Conservation (phyloP, 2,113 vertebrate species). For the Platichthys stellatus region DNA sequence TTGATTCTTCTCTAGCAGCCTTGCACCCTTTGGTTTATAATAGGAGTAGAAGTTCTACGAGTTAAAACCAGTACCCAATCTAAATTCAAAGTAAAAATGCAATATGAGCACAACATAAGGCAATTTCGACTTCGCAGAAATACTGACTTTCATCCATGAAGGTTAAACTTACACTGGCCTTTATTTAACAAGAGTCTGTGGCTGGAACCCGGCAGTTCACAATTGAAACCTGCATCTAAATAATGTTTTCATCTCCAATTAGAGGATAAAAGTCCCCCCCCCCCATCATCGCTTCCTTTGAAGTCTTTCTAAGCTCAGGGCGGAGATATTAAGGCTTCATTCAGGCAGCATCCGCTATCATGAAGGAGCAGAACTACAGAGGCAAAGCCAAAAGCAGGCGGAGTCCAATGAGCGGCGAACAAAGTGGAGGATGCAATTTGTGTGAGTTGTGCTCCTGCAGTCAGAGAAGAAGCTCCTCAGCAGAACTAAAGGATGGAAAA, state of each 20-base stretch:
- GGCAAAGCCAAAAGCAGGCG: constrained; percentile 57
- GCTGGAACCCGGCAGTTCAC: constrained; percentile 1
- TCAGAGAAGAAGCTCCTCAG: constrained; percentile 18
- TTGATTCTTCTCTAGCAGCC: too few species aligned
- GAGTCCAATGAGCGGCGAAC: constrained; percentile 50
- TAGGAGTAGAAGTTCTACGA: too few species aligned
- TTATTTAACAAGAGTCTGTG: constrained; percentile 7
- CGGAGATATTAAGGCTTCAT: constrained; percentile 37
- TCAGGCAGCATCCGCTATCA: constrained; percentile 73
- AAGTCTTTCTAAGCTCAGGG: constrained; percentile 59
- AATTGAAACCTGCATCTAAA: constrained; percentile 58
- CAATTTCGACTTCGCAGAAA: neutral
- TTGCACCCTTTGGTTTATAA: too few species aligned
- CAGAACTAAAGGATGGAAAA: constrained; percentile 66
- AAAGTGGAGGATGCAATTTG: constrained; percentile 77
- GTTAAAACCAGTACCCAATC: neutral
- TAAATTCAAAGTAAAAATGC: neutral
- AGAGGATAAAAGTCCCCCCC: constrained; percentile 59
- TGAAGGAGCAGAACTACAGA: constrained; percentile 56
- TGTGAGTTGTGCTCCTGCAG: constrained; percentile 51
- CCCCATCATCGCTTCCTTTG: constrained; percentile 53
- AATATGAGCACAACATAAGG: neutral
- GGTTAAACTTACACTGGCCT: constrained; percentile 5
- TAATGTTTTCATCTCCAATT: constrained; percentile 62
- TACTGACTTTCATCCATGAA: constrained; percentile 17